Evolutionary conservation across 2,113 vertebrate species (phyloP), one percentile per base, ranked within the genome.

Genomic region (Pluvianellus socialis): DNA sequence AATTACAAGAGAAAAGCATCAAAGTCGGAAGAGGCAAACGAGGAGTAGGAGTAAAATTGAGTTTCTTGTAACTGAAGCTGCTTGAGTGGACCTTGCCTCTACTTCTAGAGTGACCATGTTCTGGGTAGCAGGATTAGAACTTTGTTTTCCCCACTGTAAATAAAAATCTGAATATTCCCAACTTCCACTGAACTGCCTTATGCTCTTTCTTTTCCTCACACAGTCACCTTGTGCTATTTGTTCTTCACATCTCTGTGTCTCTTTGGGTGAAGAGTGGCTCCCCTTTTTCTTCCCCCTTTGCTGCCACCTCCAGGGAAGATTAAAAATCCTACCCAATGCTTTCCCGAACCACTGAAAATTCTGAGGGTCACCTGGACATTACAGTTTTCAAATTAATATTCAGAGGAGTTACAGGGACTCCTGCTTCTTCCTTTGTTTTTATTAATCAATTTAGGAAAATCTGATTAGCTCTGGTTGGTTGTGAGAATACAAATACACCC

Each of bases 381-480:
- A n/a, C 28, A 32, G 44, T 56, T 96, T 91, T 63, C 40, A 44
- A 71, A 35, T 82, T 75, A 91, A 72, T 84, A 91, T 89, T 95
- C 66, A 95, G 68, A 81, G 44, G 52, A 89, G 44, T 89, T 95
- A 63, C 42, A 85, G 12, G 11, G 73, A 79, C 21, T 49, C 52
- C 26, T 94, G 61, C 56, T 92, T 81, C 58, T 86, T 86, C 38
- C 38, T 94, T 89, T 77, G 44, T 79, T 84, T 91, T 91, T 91
- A 62, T 86, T 91, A 96, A 95, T 94, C 73, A 79, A 0, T 84
- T 94, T 90, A 91, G 56, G 70, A 79, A 91, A 89, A 96, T 81
- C 32, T 75, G 5, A 88, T 96, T 91, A 94, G 22, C 61, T 92
- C 14, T 85, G 35, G 21, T 91, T 95, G 83, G 63, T 94, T 92